Evolutionary conservation across 2,797 vertebrate genomes (phyloP), one percentile per base, ranked within the genome.

Genomic region (Urophycis tenuis): DNA sequence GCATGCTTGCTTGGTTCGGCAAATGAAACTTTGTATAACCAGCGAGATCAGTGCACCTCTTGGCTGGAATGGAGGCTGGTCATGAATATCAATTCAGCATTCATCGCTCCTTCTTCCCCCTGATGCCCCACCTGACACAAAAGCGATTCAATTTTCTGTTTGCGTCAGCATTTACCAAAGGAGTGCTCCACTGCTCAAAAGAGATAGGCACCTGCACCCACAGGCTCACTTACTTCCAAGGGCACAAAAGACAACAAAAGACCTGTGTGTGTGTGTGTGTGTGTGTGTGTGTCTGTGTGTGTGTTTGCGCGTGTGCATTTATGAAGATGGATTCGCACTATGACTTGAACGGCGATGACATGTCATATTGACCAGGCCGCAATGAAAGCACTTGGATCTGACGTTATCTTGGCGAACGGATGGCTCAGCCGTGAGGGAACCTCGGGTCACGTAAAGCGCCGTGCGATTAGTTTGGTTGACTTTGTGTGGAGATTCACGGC

Each of bases 1-100:
- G 79, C 80, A 87, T 81, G 86, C 83, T 87, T 86, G 84, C 81
- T 85, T 86, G 85, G 73, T 71, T 91, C 77, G 81, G 81, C 85
- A 88, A 90, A 90, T 86, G 79, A 85, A 88, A 90, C 84, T 91
- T 86, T 88, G 86, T 89, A 90, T 83, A 87, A 90, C 88, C 81
- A 87, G 82, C 80, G 78, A 87, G 84, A 90, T 90, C 86, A 81
- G 80, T 74, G 82, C 76, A 85, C 81, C 79, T 82, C 77, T 87
- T 85, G 82, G 87, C 88, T 87, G 78, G 81, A 82, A 79, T 85
- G 77, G 78, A 82, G 86, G 76, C 82, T 85, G 81, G 82, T 83
- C 89, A 86, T 90, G 91, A 91, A 91, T 92, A 89, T 89, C 76
- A 89, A 88, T 90, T 87, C 85, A 86, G 82, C 83, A 88, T 91